These are phyloP conservation scores for Geococcyx californianus DNA, from an alignment of 2,113 vertebrate species.

Conservation along the genomic window DNA sequence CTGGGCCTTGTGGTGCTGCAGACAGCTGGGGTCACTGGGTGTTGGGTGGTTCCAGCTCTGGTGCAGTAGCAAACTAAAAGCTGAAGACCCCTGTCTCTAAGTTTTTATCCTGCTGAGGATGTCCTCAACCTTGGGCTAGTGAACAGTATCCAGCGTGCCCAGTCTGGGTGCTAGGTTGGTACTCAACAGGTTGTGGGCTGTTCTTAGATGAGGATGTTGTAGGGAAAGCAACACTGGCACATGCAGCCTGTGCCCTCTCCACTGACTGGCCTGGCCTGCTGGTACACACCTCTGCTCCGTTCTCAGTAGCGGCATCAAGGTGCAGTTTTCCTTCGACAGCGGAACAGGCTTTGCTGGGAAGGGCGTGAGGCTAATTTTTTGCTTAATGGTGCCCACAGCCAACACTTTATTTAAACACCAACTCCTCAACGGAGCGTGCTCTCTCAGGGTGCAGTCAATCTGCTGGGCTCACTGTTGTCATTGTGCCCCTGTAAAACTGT, in stretches of 20 bases:
- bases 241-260: rapidly evolving
- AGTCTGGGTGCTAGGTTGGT: neutral
- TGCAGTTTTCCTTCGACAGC: neutral
- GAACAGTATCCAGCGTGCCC: rapidly evolving
- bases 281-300: rapidly evolving
- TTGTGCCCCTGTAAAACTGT: neutral
- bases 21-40: neutral
- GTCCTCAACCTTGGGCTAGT: neutral
- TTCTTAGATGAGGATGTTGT: neutral
- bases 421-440: too few relatives aligned
- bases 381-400: neutral
- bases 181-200: neutral
- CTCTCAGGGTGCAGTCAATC: neutral
- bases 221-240: neutral
- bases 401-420: rapidly evolving
- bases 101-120: neutral
- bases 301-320: neutral
- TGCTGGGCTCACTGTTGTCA: neutral
- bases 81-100: neutral
- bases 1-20: neutral
- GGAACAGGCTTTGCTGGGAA: neutral
- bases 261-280: neutral
- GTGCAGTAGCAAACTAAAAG: neutral
- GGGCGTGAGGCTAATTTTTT: neutral
- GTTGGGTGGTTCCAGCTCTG: neutral